These are phyloP conservation scores for Saimiri boliviensis DNA, from an alignment of 2,113 vertebrate species.

Conservation along the genomic window DNA sequence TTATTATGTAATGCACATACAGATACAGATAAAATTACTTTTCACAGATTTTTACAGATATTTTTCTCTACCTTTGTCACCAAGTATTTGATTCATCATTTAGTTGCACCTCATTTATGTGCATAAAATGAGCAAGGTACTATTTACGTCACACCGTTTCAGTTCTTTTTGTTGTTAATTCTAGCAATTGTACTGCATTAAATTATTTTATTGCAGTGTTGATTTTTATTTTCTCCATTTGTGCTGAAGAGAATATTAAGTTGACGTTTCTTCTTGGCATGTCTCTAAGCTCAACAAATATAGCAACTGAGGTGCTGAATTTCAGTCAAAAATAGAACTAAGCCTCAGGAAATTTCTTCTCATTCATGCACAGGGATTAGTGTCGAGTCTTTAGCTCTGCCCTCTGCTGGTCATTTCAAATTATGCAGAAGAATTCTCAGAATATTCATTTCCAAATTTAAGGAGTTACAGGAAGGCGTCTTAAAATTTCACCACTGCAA, in stretches of 20 bases:
- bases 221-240: not conserved
- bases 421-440: not conserved
- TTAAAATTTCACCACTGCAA: not conserved
- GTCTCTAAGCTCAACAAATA: slow-evolving; percentile 35
- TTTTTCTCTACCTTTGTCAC: not conserved
- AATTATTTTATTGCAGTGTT: not conserved
- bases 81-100: not conserved
- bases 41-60: not conserved
- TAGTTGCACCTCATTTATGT: not conserved
- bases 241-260: not conserved
- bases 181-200: not conserved
- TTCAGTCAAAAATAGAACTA: slow-evolving; percentile 44
- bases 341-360: slow-evolving; percentile 2
- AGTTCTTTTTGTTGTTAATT: not conserved
- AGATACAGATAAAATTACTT: not conserved
- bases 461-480: not conserved
- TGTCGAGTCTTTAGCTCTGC: not conserved
- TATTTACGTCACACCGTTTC: not conserved
- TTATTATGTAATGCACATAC: not conserved
- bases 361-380: not conserved
- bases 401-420: slow-evolving; percentile 61
- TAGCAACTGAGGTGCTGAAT: slow-evolving; percentile 30
- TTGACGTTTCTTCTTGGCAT: not conserved
- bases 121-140: not conserved
- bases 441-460: not conserved